Base-by-base conservation (phyloP, 2,888 invertebrate species). In the Synanthedon formicaeformis region DNA sequence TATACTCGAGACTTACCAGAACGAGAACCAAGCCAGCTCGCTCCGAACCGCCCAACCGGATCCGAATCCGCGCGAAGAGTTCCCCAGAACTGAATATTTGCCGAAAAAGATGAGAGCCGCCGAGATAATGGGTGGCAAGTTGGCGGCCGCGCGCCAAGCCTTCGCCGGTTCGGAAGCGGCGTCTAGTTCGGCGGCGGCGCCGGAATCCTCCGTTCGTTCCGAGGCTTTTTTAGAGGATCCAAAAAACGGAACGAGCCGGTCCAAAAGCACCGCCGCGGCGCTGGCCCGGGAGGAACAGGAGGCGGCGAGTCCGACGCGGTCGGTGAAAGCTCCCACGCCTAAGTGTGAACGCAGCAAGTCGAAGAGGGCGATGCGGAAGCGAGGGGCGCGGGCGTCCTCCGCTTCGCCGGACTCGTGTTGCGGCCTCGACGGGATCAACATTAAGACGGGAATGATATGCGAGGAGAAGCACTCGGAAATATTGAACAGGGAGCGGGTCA, bases 401-500 rank as follows among this genome's bases (percentile, higher is more conserved):
- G 81, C 86, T 57, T 81, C 85, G 72, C 68, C 88, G 76, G 88
- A 81, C 74, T 81, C 79, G 64, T 86, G 82, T 73, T 89, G 78
- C 80, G 89, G 73, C 70, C 84, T 75, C 69, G 89, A 75, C 68
- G 85, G 77, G 62, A 88, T 79, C 67, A 85, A 71, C 65, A 78
- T 79, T 58, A 73, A 71, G 58, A 81, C 81, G 48, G 85, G 79
- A 55, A 73, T 86, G 66, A 88, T 88, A 57, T 88, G 88, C 68
- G 81, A 78, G 63, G 86, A 87, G 65, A 82, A 78, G 60, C 88
- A 88, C 66, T 73, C 88, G 1, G 88, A 88, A 67, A 90, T 91
- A 40, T 73, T 91, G 52, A 90, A 90, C 60, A 83, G 93, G 52
- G 92, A 93, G 71, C 89, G 93, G 51, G 91, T 93, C 34, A 91